phyloP scores from a whole-genome alignment of 2,113 vertebrate species.

The Corythoichthys haematopterus region DNA sequence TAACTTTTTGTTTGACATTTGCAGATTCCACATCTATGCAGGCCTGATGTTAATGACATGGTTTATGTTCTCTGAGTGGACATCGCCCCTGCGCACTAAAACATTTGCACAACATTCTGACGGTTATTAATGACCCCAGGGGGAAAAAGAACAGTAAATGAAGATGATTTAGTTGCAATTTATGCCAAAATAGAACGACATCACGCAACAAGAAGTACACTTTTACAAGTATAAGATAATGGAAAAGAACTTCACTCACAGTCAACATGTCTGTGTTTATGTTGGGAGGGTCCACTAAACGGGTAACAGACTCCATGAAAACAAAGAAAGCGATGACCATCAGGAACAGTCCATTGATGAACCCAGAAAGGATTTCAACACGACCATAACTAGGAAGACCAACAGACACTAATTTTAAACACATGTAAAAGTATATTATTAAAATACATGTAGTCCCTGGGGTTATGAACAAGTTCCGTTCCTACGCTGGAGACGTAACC shows the following conservation, averaged over 20 bases:
- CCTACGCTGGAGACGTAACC: no score
- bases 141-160: background rate
- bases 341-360: constrained; percentile 96
- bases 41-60: background rate
- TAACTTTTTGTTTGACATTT: constrained; percentile 2
- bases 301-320: constrained; percentile 88
- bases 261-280: constrained; percentile 98
- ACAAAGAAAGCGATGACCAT: constrained; percentile 99
- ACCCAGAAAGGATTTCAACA: constrained; percentile 96
- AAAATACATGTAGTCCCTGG: background rate
- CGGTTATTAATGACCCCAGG: no score
- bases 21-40: background rate
- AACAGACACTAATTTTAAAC: background rate
- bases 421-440: background rate
- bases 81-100: background rate
- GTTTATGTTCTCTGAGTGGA: background rate
- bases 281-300: constrained; percentile 92
- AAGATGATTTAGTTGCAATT: background rate
- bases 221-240: background rate
- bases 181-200: background rate
- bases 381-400: constrained; percentile 80
- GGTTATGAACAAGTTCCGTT: no score
- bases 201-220: background rate
- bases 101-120: background rate
- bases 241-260: constrained; percentile 69